These are phyloP conservation scores for Tragelaphus buxtoni DNA, from an alignment of 2,113 vertebrate species.

Conservation along the genomic window DNA sequence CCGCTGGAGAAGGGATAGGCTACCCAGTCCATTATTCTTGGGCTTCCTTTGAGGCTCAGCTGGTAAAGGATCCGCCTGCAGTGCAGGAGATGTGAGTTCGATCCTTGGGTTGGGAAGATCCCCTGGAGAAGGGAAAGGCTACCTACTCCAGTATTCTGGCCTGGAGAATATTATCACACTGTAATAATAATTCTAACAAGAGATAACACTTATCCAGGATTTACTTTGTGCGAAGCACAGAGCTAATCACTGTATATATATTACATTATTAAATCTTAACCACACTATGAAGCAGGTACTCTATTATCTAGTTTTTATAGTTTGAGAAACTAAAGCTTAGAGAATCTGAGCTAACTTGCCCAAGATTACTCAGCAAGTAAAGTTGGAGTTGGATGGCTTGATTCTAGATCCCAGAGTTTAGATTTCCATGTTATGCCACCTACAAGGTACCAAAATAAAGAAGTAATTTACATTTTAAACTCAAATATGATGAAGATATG, in stretches of 20 bases:
- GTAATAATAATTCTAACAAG: neutral
- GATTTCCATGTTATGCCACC: neutral
- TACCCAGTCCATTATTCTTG: too few species aligned
- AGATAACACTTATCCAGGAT: neutral
- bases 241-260: neutral
- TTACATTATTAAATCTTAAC: neutral
- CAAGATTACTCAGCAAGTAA: neutral
- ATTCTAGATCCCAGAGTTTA: neutral
- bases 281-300: neutral
- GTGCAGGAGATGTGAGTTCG: neutral
- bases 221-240: neutral
- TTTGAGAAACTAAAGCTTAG: constrained; percentile 10
- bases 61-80: neutral
- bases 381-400: neutral
- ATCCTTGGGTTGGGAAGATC: neutral
- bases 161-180: neutral
- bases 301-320: neutral
- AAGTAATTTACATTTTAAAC: neutral
- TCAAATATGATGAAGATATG: neutral
- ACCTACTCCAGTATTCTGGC: neutral
- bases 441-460: neutral
- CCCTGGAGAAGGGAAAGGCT: neutral
- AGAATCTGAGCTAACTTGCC: neutral
- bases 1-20: too few species aligned
- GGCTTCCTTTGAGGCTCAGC: too few species aligned